phyloP scores from a whole-genome alignment of 2,797 vertebrate genomes.

The Malacoraja senta region DNA sequence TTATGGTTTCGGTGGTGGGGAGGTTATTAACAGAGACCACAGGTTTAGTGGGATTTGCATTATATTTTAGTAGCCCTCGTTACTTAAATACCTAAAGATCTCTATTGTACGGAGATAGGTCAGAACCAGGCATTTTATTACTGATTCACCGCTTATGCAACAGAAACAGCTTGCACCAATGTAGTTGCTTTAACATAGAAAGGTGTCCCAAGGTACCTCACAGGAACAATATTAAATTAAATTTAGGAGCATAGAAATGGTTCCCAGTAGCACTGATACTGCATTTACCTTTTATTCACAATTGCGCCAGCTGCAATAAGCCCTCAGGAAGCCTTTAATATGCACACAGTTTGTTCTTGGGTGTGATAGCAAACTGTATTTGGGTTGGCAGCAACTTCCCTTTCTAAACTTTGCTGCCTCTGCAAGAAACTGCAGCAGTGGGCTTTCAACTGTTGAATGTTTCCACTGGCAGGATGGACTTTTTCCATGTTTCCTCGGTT shows the following conservation, averaged over 20 bases:
- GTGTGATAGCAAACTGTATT: constrained; percentile 82
- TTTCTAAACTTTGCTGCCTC: constrained; percentile 86
- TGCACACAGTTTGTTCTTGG: constrained; percentile 75
- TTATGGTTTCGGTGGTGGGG: too few species aligned
- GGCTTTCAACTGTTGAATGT: constrained; percentile 68
- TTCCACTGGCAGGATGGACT: constrained; percentile 83
- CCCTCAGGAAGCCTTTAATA: constrained; percentile 82
- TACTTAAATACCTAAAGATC: background rate
- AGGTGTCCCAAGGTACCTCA: background rate
- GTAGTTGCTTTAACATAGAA: background rate
- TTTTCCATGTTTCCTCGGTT: constrained; percentile 87
- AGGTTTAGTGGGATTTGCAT: background rate
- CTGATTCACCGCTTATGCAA: constrained; percentile 67
- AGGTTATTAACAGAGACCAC: background rate
- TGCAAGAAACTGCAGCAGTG: constrained; percentile 80
- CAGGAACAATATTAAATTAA: background rate
- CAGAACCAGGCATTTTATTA: constrained; percentile 56
- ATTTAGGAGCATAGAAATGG: constrained; percentile 58
- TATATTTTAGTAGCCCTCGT: background rate
- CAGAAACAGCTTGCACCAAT: background rate
- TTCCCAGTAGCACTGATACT: constrained; percentile 90
- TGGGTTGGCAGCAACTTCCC: constrained; percentile 83
- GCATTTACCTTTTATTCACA: constrained; percentile 80
- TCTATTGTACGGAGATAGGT: background rate
- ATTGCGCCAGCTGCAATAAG: constrained; percentile 80